Percentiles rank a stretch among this genome's conserved stretches.
Evolutionary conservation across 2,113 vertebrate genomes (phyloP).

Genomic region (Anhinga anhinga): DNA sequence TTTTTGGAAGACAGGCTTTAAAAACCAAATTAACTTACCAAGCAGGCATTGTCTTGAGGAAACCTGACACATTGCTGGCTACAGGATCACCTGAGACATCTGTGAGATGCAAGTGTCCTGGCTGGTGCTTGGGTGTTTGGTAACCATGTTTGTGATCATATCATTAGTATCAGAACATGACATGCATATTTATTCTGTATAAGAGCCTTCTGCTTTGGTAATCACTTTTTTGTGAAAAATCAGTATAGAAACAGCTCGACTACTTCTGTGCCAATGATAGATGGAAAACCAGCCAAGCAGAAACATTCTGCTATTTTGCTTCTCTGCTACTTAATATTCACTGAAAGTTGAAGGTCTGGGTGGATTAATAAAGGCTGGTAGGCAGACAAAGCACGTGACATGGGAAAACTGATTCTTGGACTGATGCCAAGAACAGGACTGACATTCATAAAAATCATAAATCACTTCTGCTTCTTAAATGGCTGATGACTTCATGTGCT

Average conservation of each 20-base stretch:
- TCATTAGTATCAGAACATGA: background rate
- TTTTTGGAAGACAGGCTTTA: background rate
- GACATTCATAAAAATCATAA: background rate
- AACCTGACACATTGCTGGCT: background rate
- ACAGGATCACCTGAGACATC: background rate
- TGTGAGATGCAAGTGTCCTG: background rate
- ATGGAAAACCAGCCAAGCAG: background rate
- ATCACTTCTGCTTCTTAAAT: background rate
- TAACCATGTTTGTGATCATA: background rate
- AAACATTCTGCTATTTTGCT: background rate
- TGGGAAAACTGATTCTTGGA: background rate
- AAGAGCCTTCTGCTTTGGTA: background rate
- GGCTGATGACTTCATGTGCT: background rate
- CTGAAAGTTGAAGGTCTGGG: background rate
- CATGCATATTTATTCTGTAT: background rate
- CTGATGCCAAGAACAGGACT: background rate
- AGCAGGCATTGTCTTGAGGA: background rate
- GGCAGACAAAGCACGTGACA: background rate
- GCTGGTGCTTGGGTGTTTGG: background rate
- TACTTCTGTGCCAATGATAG: background rate
- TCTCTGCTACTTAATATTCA: background rate
- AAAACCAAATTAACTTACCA: conserved; percentile 39
- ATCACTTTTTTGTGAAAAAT: background rate
- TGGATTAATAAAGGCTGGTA: background rate
- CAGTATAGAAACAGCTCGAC: background rate